Evolutionary conservation across 2,888 invertebrate genomes (phyloP).

Genomic region (Clunio marinus): DNA sequence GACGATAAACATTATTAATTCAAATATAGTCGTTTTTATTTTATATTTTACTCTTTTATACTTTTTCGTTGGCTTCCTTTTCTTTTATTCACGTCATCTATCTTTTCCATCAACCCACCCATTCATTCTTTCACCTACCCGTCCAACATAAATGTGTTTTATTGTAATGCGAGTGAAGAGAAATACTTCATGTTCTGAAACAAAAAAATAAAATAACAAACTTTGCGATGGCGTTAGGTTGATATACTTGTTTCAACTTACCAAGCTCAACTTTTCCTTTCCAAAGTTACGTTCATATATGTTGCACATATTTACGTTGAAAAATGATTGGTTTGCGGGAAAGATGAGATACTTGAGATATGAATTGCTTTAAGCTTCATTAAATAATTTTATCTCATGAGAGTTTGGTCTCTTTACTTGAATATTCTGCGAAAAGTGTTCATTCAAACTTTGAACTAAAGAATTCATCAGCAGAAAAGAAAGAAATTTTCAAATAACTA

Average conservation of each 20-base stretch:
- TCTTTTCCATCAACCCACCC: no score
- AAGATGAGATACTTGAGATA: conserved; percentile 17
- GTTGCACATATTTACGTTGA: not conserved
- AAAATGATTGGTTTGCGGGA: not conserved
- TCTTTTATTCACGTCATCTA: not conserved
- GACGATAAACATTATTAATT: conserved; percentile 37
- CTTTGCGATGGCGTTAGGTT: not conserved
- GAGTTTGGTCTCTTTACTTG: not conserved
- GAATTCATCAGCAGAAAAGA: not conserved
- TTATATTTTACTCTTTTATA: not conserved
- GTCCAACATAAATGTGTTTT: no score
- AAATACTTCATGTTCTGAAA: no score
- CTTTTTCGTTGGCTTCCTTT: not conserved
- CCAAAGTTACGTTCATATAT: no score
- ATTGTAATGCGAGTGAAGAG: conserved; percentile 16
- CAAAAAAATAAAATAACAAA: no score
- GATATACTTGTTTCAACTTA: not conserved
- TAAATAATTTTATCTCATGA: conserved; percentile 27
- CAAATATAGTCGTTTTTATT: conserved; percentile 23
- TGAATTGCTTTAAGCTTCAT: conserved; percentile 34
- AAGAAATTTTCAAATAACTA: conserved; percentile 14
- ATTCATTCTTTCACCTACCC: no score
- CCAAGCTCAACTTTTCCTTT: not conserved
- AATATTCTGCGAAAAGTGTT: not conserved
- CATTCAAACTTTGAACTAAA: not conserved